Evolutionary conservation across 2,888 invertebrate genomes (phyloP), one percentile per base, ranked within the genome.

Genomic region (Ferrisia virgata): DNA sequence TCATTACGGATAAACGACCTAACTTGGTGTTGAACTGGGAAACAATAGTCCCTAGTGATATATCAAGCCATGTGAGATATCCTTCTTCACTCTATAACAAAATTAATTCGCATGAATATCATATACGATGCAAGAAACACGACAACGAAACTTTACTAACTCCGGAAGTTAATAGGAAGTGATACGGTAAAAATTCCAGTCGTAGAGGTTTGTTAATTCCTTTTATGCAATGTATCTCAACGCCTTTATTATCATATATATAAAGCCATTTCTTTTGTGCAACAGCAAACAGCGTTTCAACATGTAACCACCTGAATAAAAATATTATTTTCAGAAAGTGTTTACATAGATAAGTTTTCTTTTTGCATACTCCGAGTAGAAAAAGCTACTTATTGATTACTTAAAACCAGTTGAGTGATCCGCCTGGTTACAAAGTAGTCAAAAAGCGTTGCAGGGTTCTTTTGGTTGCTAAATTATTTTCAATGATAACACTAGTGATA

Each of bases 221-320:
- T 89, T 99, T 99, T 0, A 99, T 88, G 88, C 99, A 99, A 89
- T 99, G 99, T 84, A 99, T 88, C 89, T 99, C 99, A 69, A 94
- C 94, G n/a, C 99, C 99, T 87, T 95, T 93, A 87, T 96, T 96
- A 88, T 99, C 99, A 88, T 99, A 99, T 86, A 99, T 94, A 87
- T 97, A 95, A 0, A 97, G 93, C 96, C 97, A 98, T 86, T 95
- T 93, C 88, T 97, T 98, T 89, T 99, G 99, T 0, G 99, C 98
- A 4, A 94, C 96, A 0, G 99, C 99, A 89, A 96, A 95, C 96
- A 99, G 96, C 8, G 96, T 98, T 89, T 99, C 98, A 78, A 95
- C 91, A 89, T 99, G 99, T 25, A 96, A 89, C 94, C 96, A 98
- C 86, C 93, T 92, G 36, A 33, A 64, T 40, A 72, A 85, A 78